A percentile compares a stretch with the other conserved stretches of the same genome.
Evolutionary conservation across 2,888 invertebrate species (phyloP).

Genomic region (Drosophila maculinotata): DNA sequence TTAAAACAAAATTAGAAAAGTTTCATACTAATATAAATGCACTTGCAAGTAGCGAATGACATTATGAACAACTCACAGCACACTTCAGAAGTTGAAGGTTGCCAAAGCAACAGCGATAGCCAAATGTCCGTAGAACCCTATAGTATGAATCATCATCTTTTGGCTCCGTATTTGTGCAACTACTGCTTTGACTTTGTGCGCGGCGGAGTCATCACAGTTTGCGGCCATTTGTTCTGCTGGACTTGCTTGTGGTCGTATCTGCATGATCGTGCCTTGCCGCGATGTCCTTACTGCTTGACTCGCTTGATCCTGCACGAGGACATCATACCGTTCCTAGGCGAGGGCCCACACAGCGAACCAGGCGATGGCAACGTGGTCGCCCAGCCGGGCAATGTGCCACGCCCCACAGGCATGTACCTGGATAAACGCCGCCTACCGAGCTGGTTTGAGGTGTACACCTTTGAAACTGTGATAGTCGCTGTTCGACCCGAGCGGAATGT

Average conservation of each 20-base stretch:
- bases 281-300: conserved; percentile 46
- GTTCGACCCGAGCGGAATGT: no score
- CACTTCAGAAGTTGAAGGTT: no score
- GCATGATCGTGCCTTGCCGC: accelerated
- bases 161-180: conserved; percentile 36
- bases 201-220: conserved; percentile 58
- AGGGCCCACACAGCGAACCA: conserved; percentile 35
- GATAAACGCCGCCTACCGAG: not conserved
- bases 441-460: conserved; percentile 45
- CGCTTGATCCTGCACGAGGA: conserved; percentile 59
- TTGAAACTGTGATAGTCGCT: no score
- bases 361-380: conserved; percentile 11
- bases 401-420: conserved; percentile 51
- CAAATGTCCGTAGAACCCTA: no score
- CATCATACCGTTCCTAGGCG: conserved; percentile 45
- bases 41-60: no score
- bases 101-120: no score
- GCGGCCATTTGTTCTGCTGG: conserved; percentile 68
- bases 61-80: not conserved
- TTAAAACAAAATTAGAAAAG: no score
- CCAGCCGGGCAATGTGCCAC: conserved; percentile 48
- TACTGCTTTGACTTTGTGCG: conserved; percentile 30
- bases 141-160: no score
- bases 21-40: no score
- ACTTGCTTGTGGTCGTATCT: conserved; percentile 54